Conservation (phyloP, 2,888 invertebrate genomes). For the Campoplex capitator region DNA sequence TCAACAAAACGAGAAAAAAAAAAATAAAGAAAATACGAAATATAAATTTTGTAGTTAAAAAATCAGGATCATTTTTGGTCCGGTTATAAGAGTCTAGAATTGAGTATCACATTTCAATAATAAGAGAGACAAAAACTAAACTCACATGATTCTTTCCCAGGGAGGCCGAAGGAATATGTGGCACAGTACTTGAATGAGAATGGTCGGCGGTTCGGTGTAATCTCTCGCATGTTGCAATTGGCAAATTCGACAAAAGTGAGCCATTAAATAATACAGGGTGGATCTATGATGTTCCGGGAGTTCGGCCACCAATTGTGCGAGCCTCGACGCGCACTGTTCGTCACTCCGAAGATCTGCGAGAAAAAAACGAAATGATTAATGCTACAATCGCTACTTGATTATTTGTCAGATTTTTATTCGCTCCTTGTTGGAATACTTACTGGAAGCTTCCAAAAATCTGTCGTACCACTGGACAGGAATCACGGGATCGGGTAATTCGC, state of each 20-base stretch:
- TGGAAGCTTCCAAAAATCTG: conserved; percentile 87
- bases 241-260: conserved; percentile 90
- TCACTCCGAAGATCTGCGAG: conserved; percentile 85
- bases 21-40: no score
- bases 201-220: conserved; percentile 88
- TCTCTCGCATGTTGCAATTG: conserved; percentile 88
- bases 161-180: conserved; percentile 91
- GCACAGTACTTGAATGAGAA: conserved; percentile 90
- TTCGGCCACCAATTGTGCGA: conserved; percentile 86
- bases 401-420: neutral
- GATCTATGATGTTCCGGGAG: conserved; percentile 88
- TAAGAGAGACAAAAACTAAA: conserved; percentile 76
- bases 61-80: no score
- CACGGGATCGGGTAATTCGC: conserved; percentile 91
- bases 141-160: conserved; percentile 92
- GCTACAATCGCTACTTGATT: neutral
- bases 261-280: conserved; percentile 88
- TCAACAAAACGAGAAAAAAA: no score
- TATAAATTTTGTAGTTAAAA: no score
- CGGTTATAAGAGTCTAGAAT: no score
- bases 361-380: neutral
- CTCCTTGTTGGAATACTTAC: conserved; percentile 77
- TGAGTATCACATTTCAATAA: no score
- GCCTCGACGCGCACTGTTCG: conserved; percentile 86
- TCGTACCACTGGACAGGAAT: conserved; percentile 91